phyloP scores from a whole-genome alignment of 2,888 invertebrate species.

The Coenonympha glycerion region DNA sequence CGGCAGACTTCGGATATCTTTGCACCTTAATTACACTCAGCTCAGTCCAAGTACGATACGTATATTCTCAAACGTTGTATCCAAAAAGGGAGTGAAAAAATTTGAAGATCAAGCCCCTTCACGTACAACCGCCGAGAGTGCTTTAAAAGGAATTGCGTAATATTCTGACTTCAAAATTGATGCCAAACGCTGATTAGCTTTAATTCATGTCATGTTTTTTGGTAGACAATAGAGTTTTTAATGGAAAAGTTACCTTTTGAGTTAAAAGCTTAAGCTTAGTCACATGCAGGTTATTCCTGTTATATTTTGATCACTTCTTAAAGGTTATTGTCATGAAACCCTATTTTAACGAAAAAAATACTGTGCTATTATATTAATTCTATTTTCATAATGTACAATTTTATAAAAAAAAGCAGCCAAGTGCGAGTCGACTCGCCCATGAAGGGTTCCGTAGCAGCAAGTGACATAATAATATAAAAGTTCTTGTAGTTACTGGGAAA shows the following conservation, averaged over 20 bases:
- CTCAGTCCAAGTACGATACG: constrained; percentile 61
- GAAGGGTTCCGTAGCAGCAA: too few relatives aligned
- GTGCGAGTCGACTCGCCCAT: too few relatives aligned
- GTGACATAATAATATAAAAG: too few relatives aligned
- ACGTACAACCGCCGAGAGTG: constrained; percentile 38
- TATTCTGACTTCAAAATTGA: constrained; percentile 17
- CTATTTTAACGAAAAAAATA: too few relatives aligned
- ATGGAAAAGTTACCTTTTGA: neutral
- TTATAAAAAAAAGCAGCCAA: too few relatives aligned
- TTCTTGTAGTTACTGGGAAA: too few relatives aligned
- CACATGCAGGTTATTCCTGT: neutral
- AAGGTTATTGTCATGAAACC: too few relatives aligned
- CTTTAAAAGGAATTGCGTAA: constrained; percentile 20
- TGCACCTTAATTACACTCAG: constrained; percentile 73
- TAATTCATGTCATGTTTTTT: neutral
- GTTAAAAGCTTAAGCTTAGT: neutral
- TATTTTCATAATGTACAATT: too few relatives aligned
- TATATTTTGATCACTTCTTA: too few relatives aligned
- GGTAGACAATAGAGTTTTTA: neutral
- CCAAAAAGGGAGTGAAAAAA: constrained; percentile 48
- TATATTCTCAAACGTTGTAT: constrained; percentile 51
- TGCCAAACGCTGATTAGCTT: constrained; percentile 3
- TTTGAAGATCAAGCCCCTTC: constrained; percentile 48
- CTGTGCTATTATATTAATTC: too few relatives aligned
- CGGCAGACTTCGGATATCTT: constrained; percentile 70